Base-by-base conservation (phyloP, 2,888 invertebrate species). In the Tipula confusa region DNA sequence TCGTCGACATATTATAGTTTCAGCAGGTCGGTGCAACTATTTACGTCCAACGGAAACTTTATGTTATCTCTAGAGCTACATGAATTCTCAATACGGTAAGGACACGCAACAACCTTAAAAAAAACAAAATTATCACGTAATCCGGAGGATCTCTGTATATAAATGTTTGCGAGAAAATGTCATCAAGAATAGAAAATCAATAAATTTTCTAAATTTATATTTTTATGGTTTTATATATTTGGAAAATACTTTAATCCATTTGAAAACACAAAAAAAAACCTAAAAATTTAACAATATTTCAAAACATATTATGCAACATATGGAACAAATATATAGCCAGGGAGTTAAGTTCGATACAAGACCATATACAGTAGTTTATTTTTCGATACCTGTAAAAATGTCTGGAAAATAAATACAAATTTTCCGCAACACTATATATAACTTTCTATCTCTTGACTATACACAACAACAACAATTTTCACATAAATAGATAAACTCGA, bases 371-470 rank as follows among this genome's bases (percentile, higher is more conserved):
- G 64, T 64, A 43, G 43, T 43, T 43, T 11, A 11, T 48, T 48
- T 24, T 64, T 64, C 24, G n/a, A n/a, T 24, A 64, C 64, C 64
- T 64, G 64, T 24, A 64, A 64, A n/a, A 64, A 64, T 64, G 64
- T 64, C 64, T 64, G 64, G 64, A 64, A 64, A 64, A 64, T 64
- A 64, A 64, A 64, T 64, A 64, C 24, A 64, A 64, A 24, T 64
- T 64, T 64, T 7, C 43, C 64, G 24, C 64, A 64, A 64, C 64
- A 64, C 64, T 64, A 64, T 64, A 38, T 38, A 64, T 64, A 64
- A 64, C 64, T 64, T 64, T 24, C 64, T 64, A 64, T 64, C 24
- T 64, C 64, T 64, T 64, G 24, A 64, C 64, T 64, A n/a, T n/a
- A 64, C 24, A 64, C 7, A 64, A 64, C 64, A 64, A 64, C n/a